A percentile compares a stretch with the other conserved stretches of the same genome.
Evolutionary conservation across 1,140 invertebrate genomes (phyloP).

Genomic region (Hydropsyche tenuis): DNA sequence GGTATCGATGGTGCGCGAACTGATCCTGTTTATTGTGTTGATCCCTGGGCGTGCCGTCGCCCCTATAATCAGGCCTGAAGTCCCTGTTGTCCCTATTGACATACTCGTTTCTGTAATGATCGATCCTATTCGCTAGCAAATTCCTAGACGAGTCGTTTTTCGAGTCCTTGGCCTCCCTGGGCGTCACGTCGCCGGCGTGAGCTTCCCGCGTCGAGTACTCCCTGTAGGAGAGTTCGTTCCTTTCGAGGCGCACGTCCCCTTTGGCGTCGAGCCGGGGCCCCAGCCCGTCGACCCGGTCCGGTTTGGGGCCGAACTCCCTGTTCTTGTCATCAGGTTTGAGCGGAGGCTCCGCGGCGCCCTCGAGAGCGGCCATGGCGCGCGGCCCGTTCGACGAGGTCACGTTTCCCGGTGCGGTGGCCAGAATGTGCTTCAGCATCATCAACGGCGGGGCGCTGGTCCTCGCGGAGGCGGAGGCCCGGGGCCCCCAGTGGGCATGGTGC

Average conservation of each 20-base stretch:
- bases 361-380: slow-evolving; percentile 33
- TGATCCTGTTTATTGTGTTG: slow-evolving; percentile 38
- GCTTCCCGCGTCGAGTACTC: slow-evolving; percentile 26
- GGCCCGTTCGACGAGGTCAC: slow-evolving; percentile 41
- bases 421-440: slow-evolving; percentile 62
- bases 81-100: slow-evolving; percentile 27
- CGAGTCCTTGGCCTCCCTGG: slow-evolving; percentile 31
- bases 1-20: slow-evolving; percentile 43
- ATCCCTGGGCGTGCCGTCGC: slow-evolving; percentile 30
- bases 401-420: slow-evolving; percentile 42
- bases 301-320: neutral
- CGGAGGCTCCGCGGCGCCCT: slow-evolving; percentile 42
- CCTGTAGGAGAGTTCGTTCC: slow-evolving; percentile 36
- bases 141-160: slow-evolving; percentile 41
- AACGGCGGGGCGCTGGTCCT: slow-evolving; percentile 47
- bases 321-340: slow-evolving; percentile 49
- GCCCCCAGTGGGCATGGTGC: slow-evolving; percentile 43
- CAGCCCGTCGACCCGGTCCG: slow-evolving; percentile 34
- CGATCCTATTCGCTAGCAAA: slow-evolving; percentile 37
- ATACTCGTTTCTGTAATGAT: slow-evolving; percentile 34
- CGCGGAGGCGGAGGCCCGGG: slow-evolving; percentile 53
- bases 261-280: slow-evolving; percentile 40
- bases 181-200: slow-evolving; percentile 38
- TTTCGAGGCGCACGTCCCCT: slow-evolving; percentile 32
- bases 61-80: slow-evolving; percentile 36